A percentile compares a stretch with the other conserved stretches of the same genome.
These are phyloP conservation scores for Muschampia plurimacula DNA, from an alignment of 2,888 invertebrate genomes.

Conservation along the genomic window DNA sequence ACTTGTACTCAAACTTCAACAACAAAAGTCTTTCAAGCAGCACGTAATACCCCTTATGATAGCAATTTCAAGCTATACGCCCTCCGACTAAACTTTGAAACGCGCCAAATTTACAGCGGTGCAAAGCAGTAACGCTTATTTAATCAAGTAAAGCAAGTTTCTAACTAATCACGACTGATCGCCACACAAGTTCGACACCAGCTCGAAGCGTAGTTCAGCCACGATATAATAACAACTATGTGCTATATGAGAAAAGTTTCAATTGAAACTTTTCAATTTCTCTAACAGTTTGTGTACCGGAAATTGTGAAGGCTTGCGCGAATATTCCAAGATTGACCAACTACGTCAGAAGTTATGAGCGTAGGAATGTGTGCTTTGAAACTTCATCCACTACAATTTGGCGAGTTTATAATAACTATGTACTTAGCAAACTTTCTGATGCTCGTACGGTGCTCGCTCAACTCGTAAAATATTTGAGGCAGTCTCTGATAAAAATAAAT, in stretches of 20 bases:
- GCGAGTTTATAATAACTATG: slow-evolving; percentile 29
- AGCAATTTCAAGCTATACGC: slow-evolving; percentile 9
- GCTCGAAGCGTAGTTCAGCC: slow-evolving; percentile 12
- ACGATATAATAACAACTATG: slow-evolving; percentile 31
- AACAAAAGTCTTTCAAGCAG: background rate
- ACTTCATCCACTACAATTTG: slow-evolving; percentile 27
- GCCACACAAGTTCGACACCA: slow-evolving; percentile 30
- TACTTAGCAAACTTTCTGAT: slow-evolving; percentile 5
- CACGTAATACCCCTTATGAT: background rate
- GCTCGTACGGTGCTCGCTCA: slow-evolving; percentile 6
- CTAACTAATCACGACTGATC: slow-evolving; percentile 35
- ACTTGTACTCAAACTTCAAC: too few relatives aligned
- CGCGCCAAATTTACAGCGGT: slow-evolving; percentile 21
- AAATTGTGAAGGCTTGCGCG: slow-evolving; percentile 37
- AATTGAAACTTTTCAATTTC: slow-evolving; percentile 33
- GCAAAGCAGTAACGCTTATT: slow-evolving; percentile 34
- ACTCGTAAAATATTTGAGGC: slow-evolving; percentile 1
- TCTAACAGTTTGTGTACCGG: slow-evolving; percentile 33
- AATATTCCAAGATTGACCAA: slow-evolving; percentile 37
- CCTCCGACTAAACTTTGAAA: slow-evolving; percentile 20
- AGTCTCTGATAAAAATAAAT: background rate
- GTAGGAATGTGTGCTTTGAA: slow-evolving; percentile 34
- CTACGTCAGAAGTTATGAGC: slow-evolving; percentile 27
- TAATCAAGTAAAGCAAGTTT: slow-evolving; percentile 32
- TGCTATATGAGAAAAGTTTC: slow-evolving; percentile 38